Evolutionary conservation across 2,113 vertebrate species (phyloP), one percentile per base, ranked within the genome.

Genomic region (Syngnathus scovelli): DNA sequence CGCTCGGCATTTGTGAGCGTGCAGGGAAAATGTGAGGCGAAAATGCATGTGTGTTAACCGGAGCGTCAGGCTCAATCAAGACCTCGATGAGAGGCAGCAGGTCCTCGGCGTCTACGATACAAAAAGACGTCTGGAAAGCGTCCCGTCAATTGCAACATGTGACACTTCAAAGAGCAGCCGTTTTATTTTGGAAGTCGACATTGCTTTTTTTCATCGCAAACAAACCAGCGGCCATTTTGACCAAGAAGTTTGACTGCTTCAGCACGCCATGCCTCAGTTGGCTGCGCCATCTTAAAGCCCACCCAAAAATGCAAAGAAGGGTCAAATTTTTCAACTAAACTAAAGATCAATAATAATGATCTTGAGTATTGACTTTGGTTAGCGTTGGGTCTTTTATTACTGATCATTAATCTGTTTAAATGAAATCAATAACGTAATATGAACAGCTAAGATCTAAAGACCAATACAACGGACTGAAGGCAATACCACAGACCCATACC

Each of bases 1-100:
- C 27, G 55, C 55, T 58, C 13, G 55, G 55, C 27, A 58, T 58
- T 58, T 58, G 55, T 58, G 27, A 58, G 27, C 13, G 55, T 36
- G 27, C 27, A 27, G 55, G 55, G 27, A 58, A 58, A 58, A 58
- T 58, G 27, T 36, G 55, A 58, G 55, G 23, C 27, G 5, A 15
- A 58, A 27, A 1, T 2, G 27, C 18, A 58, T 4, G 23, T 15
- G 27, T 58, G 55, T 15, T 58, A 58, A 36, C 6, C 27, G 27
- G 55, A 36, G 11, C 55, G 27, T 58, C 27, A 33, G 27, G 55
- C 13, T 58, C 13, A 36, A 36, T 58, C 55, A 8, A 58, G 55
- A 33, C 55, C 55, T 58, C 4, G 52, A 21, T 55, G 52, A 55
- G 52, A 55, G 52, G 52, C 21, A 55, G 52, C 52, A 55, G 52